These are phyloP conservation scores for Tetanocera ferruginea DNA, from an alignment of 2,888 invertebrate species.

Conservation along the genomic window DNA sequence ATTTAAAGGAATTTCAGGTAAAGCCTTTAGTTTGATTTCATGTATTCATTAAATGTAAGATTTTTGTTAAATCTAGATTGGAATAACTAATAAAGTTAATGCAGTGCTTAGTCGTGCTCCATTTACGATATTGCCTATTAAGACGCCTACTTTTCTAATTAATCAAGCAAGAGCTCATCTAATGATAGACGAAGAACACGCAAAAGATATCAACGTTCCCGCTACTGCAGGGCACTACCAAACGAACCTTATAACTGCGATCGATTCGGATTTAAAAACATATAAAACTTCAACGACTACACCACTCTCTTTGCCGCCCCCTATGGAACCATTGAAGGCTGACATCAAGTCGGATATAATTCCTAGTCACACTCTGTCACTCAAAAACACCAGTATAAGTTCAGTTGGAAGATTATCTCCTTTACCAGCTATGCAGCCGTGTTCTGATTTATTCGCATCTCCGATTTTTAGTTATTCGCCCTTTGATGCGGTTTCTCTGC, in stretches of 20 bases:
- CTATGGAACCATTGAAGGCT: constrained; percentile 40
- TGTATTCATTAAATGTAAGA: constrained; percentile 45
- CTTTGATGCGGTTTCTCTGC: constrained; percentile 74
- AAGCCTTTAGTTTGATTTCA: constrained; percentile 37
- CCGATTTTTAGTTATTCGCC: constrained; percentile 72
- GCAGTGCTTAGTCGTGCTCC: constrained; percentile 82
- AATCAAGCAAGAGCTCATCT: constrained; percentile 58
- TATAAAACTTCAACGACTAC: constrained; percentile 15
- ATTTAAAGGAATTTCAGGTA: constrained; percentile 82
- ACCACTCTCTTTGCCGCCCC: constrained; percentile 40
- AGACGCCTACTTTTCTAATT: constrained; percentile 75
- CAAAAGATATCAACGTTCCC: not conserved
- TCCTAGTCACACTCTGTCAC: constrained; percentile 52
- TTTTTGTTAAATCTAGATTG: constrained; percentile 72
- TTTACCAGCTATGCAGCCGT: constrained; percentile 45
- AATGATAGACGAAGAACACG: constrained; percentile 11
- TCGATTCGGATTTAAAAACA: constrained; percentile 40
- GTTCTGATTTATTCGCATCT: constrained; percentile 74
- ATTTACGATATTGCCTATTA: constrained; percentile 76
- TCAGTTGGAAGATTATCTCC: constrained; percentile 60
- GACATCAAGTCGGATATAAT: constrained; percentile 21
- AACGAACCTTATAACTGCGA: constrained; percentile 61
- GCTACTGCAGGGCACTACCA: constrained; percentile 61
- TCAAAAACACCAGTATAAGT: constrained; percentile 55
- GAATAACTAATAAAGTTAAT: constrained; percentile 80